A percentile compares a stretch with the other conserved stretches of the same genome.
Evolutionary conservation across 2,797 vertebrate genomes (phyloP).

Genomic region (Lepilemur ruficaudatus): DNA sequence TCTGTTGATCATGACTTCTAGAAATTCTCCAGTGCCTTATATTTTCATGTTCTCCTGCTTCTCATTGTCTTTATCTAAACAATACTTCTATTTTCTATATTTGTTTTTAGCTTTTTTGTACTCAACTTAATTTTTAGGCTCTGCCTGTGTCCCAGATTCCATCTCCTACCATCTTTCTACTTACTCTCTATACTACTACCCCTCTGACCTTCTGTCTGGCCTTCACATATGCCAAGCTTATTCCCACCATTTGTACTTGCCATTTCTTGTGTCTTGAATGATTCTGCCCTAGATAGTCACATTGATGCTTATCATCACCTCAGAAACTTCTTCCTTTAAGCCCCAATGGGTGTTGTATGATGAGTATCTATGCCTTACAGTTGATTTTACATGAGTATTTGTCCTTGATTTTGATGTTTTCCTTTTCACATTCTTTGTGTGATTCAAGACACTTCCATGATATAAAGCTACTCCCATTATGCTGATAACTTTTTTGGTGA

Average conservation of each 20-base stretch:
- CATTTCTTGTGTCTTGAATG: not conserved
- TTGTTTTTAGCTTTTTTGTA: not conserved
- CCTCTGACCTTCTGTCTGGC: not conserved
- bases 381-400: not conserved
- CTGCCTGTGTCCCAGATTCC: not conserved
- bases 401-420: not conserved
- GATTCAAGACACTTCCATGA: not conserved
- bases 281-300: not conserved
- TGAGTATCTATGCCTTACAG: not conserved
- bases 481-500: not conserved
- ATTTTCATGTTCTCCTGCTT: not conserved
- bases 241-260: not conserved
- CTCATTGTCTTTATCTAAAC: not conserved
- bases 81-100: not conserved
- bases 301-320: not conserved
- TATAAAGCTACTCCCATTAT: not conserved
- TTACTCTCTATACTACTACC: not conserved
- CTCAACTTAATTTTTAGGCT: not conserved
- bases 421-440: not conserved
- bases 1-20: not conserved
- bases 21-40: not conserved
- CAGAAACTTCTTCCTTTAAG: not conserved
- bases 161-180: not conserved
- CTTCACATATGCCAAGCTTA: not conserved
- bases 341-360: not conserved